Evolutionary conservation across 2,797 vertebrate genomes (phyloP), one percentile per base, ranked within the genome.

Genomic region (Cygnus olor): DNA sequence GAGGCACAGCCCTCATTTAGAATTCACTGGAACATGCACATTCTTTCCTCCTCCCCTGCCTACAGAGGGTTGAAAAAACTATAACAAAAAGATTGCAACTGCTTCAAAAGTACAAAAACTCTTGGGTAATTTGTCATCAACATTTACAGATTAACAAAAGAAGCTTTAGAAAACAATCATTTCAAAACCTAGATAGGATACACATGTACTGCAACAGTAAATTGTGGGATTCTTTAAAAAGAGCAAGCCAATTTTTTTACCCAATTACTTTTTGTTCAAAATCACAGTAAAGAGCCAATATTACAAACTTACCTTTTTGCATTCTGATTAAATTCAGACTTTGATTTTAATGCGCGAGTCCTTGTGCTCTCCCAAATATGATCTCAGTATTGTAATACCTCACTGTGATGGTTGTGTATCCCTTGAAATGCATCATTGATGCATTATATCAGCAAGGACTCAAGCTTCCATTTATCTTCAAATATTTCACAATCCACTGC

Each of bases 21-120:
- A 95, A 96, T 96, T 96, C 95, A 94, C 89, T 89, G 72, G 92
- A 94, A 94, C 93, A 81, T 79, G 88, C 90, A 89, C 84, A 90
- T 89, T 94, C 90, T 93, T 94, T 74, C 58, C 53, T 90, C 42
- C 77, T 92, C 22, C 81, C 94, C 95, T 89, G 72, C 61, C 0
- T 15, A 76, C 87, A 90, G 64, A 86, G 28, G 57, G 49, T 30
- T 12, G 19, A 51, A 56, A 88, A 89, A 77, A 4, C 47, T 90
- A 34, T 74, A 73, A 89, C 74, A 89, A 74, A 80, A 95, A 91
- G 81, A 96, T 94, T 3, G 9, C 82, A 94, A 95, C 87, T 84
- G 77, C 97, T 96, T 97, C 92, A 88, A 85, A 95, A 96, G 94
- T 96, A 93, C 91, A 93, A 96, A 97, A 97, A 94, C 95, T 97